Evolutionary conservation across 2,113 vertebrate genomes (phyloP).

Genomic region (Perca flavescens): DNA sequence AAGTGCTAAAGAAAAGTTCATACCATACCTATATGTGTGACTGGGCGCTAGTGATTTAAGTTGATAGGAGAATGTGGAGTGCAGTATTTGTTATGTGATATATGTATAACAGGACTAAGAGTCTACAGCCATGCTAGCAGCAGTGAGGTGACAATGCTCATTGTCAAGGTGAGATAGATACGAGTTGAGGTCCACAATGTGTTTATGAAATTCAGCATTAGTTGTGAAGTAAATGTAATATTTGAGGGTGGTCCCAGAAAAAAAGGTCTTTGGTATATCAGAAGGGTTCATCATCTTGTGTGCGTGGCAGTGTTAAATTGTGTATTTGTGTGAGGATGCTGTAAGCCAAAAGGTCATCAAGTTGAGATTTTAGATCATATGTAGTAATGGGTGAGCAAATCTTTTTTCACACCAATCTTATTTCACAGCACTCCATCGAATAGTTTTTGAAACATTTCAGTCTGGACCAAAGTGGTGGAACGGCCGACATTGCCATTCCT

Average conservation of each 20-base stretch:
- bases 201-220: background rate
- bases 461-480: background rate
- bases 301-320: background rate
- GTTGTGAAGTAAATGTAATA: too few relatives aligned
- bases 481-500: background rate
- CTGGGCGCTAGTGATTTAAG: background rate
- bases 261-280: background rate
- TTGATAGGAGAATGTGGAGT: background rate
- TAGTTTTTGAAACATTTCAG: conserved; percentile 9
- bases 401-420: background rate
- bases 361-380: background rate
- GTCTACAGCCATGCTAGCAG: background rate
- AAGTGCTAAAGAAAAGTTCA: conserved; percentile 35
- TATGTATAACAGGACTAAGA: background rate
- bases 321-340: background rate
- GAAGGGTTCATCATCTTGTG: background rate
- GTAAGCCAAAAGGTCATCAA: background rate
- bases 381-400: background rate
- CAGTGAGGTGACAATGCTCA: background rate
- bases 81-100: background rate
- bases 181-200: background rate
- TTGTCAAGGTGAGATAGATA: background rate
- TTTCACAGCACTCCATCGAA: background rate
- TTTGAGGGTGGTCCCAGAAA: too few relatives aligned
- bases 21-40: background rate